Evolutionary conservation across 2,113 vertebrate genomes (phyloP), one percentile per base, ranked within the genome.

Genomic region (Aleadryas rufinucha): DNA sequence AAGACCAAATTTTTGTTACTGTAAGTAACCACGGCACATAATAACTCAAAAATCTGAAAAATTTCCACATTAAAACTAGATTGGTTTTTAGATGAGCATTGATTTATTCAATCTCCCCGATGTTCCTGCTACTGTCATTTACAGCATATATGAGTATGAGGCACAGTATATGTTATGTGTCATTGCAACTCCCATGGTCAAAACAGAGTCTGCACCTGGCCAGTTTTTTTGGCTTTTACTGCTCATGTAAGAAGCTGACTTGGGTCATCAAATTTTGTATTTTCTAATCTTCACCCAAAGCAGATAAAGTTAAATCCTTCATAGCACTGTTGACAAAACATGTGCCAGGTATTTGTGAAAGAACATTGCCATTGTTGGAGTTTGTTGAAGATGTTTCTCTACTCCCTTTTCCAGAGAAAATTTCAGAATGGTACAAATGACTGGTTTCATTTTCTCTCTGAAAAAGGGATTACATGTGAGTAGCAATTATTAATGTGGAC

Each of bases 131-230:
- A 39, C 35, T n/a, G 10, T 53, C 63, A 84, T 49, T 83, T 49
- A 69, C 21, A 79, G 9, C 11, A 60, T 16, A n/a, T 45, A 50
- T 17, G 3, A 30, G 33, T 30, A 50, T 4, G 10, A 86, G 6
- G 27, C 33, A 72, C 2, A 3, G n/a, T 26, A 3, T 9, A 52
- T 12, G 8, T 11, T 26, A 30, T 1, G 2, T 41, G 9, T 6
- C 14, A 63, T 14, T 71, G 16, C 35, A 78, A 11, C 30, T 87
- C 14, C 4, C 30, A 64, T 5, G 15, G 45, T 60, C 49, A 83
- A 45, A 93, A 61, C 10, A 59, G 28, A 82, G 71, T 17, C 24
- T 57, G 13, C 10, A 52, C 12, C 49, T 49, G 35, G 7, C 3
- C 17, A 85, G 15, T 4, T 17, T 27, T 50, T 66, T 56, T 24